Conservation (phyloP, 2,113 vertebrate genomes). For the Calonectris borealis region DNA sequence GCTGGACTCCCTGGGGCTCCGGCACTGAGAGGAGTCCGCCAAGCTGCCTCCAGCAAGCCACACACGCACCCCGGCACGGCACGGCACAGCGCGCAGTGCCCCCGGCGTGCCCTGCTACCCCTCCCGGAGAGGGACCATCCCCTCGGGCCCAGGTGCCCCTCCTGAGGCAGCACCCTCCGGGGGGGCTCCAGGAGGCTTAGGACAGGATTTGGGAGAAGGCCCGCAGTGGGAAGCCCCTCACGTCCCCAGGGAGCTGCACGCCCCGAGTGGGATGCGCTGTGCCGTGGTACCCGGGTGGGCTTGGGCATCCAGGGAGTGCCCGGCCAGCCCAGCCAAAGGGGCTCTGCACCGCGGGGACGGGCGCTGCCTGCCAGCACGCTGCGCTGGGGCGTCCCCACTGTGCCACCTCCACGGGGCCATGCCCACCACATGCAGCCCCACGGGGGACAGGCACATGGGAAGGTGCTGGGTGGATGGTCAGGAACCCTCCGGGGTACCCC, state of each 20-base stretch:
- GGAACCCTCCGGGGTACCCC: neutral
- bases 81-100: neutral
- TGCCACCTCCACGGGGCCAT: neutral
- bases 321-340: neutral
- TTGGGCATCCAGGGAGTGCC: fast-evolving
- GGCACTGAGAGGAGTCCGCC: constrained; percentile 1
- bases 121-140: fast-evolving
- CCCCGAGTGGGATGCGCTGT: neutral
- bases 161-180: neutral
- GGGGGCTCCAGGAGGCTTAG: neutral
- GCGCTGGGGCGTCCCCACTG: fast-evolving
- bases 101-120: neutral
- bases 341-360: fast-evolving
- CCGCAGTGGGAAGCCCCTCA: fast-evolving
- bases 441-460: neutral
- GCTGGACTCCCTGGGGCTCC: constrained; percentile 52
- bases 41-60: constrained; percentile 44
- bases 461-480: fast-evolving
- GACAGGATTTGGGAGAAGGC: neutral
- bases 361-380: neutral
- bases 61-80: neutral
- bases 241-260: neutral
- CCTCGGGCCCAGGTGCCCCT: neutral
- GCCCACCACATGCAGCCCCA: neutral
- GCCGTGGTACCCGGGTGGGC: neutral